A percentile compares a stretch with the other conserved stretches of the same genome.
phyloP scores from a whole-genome alignment of 2,797 vertebrate genomes.

The Poeciliopsis gracilis region DNA sequence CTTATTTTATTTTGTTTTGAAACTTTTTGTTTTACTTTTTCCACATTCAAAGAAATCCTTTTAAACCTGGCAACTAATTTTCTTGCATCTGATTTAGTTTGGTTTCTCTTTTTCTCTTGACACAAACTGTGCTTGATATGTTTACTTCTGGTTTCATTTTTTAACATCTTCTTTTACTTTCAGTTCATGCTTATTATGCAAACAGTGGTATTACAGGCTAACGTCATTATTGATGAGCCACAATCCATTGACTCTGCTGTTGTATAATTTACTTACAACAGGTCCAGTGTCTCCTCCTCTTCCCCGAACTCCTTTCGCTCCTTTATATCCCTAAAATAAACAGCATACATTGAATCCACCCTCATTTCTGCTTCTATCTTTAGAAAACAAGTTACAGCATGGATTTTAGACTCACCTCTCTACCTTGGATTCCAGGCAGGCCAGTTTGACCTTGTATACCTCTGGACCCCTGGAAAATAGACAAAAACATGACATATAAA shows the following conservation, averaged over 20 bases:
- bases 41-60: neutral
- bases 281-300: constrained; percentile 80
- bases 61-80: neutral
- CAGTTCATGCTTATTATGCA: neutral
- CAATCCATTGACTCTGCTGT: neutral
- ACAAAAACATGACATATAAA: neutral
- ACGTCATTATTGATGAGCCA: neutral
- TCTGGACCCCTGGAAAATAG: constrained; percentile 73
- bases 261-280: constrained; percentile 66
- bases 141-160: constrained; percentile 26
- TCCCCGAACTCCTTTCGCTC: constrained; percentile 82
- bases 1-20: neutral
- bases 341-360: neutral
- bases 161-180: constrained; percentile 10
- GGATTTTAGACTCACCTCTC: constrained; percentile 71
- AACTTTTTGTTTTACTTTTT: neutral
- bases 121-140: neutral
- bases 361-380: neutral
- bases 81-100: neutral
- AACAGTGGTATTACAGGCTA: neutral
- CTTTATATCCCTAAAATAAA: constrained; percentile 81
- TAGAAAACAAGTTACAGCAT: accelerated
- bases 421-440: constrained; percentile 78
- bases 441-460: constrained; percentile 77
- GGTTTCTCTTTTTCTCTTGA: constrained; percentile 23